These are phyloP conservation scores for Himalopsyche japonica DNA, from an alignment of 2,888 invertebrate species.

Conservation along the genomic window DNA sequence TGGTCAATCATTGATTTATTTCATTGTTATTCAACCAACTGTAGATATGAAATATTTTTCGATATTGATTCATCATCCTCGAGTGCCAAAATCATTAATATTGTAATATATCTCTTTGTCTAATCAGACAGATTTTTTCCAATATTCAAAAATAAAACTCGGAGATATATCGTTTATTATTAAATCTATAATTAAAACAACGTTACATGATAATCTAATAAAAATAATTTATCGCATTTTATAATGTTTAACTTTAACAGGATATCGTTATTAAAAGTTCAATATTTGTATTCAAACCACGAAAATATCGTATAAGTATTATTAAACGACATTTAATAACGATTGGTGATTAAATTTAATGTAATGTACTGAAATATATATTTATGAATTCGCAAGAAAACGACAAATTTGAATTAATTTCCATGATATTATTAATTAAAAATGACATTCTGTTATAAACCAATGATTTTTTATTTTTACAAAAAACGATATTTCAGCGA, in stretches of 20 bases:
- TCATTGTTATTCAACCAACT: not conserved
- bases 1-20: not conserved
- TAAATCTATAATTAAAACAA: not conserved
- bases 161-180: not conserved
- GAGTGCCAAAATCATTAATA: not conserved
- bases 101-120: not conserved
- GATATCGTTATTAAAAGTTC: not conserved
- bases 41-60: not conserved
- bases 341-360: too few species aligned
- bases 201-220: not conserved
- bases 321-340: too few species aligned
- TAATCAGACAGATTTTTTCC: not conserved
- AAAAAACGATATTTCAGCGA: too few species aligned
- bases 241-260: not conserved
- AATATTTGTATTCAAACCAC: too few species aligned
- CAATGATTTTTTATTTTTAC: too few species aligned
- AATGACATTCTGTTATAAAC: too few species aligned
- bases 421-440: too few species aligned
- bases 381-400: too few species aligned
- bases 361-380: too few species aligned
- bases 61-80: not conserved
- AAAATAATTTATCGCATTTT: not conserved
- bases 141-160: not conserved
- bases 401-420: too few species aligned
- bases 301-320: too few species aligned